These are phyloP conservation scores for Agrochola circellaris DNA, from an alignment of 2,888 invertebrate genomes.

Conservation along the genomic window DNA sequence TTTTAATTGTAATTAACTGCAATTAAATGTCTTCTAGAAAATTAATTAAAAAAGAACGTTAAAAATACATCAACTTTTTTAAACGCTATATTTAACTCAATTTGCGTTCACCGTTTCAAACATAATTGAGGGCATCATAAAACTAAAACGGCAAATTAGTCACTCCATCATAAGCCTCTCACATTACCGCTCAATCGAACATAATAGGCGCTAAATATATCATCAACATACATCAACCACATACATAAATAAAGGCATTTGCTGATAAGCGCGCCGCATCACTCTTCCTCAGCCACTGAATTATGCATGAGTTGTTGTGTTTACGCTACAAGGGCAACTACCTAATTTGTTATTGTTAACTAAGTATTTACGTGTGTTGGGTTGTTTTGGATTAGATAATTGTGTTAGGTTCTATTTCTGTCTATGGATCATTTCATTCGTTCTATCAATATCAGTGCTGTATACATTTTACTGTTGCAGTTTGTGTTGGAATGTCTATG, in stretches of 20 bases:
- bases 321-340: constrained; percentile 56
- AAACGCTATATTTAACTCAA: background rate
- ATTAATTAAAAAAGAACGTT: background rate
- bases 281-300: constrained; percentile 52
- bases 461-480: background rate
- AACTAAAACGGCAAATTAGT: constrained; percentile 37
- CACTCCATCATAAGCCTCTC: constrained; percentile 8
- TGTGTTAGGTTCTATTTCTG: constrained; percentile 33
- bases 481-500: background rate
- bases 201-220: constrained; percentile 41
- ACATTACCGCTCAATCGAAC: constrained; percentile 28
- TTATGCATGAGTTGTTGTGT: constrained; percentile 62
- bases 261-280: constrained; percentile 54
- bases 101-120: background rate
- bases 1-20: background rate
- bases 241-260: constrained; percentile 42
- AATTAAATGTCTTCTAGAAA: background rate
- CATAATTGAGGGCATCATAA: constrained; percentile 8
- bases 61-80: background rate
- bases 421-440: background rate
- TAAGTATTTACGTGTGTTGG: constrained; percentile 53
- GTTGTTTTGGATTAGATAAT: constrained; percentile 10
- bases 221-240: constrained; percentile 36
- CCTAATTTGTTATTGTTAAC: constrained; percentile 62
- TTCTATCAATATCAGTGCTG: background rate